Base-by-base conservation (phyloP, 2,113 vertebrate species). In the Gobiocypris rarus region DNA sequence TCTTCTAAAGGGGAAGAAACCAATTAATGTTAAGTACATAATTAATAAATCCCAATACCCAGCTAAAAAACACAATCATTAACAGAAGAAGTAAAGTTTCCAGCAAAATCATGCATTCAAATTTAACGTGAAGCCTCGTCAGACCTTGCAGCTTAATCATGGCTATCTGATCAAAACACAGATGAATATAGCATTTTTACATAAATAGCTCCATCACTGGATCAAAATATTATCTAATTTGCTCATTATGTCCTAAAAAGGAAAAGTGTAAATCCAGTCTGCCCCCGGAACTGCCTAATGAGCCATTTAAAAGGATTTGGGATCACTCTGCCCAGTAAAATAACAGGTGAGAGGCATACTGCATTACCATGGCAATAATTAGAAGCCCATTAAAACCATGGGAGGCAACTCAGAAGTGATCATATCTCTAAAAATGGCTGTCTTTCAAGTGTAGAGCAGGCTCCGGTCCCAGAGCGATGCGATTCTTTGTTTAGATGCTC, bases 281-380 rank as follows among this genome's bases (percentile, higher is more conserved):
- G 78, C 89, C 90, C 84, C 87, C 75, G 82, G 78, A 86, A 89
- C 84, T 89, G 84, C 83, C 84, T 92, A 91, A 93, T 91, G 90
- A 93, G 86, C 78, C 86, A 91, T 92, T 93, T 91, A 92, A 91
- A 86, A 88, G 85, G 88, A 90, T 89, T 91, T 89, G 86, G 85
- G 90, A 86, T 91, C 83, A 89, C 83, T 88, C 86, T 43, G 86
- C 84, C 86, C 86, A 87, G 90, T 83, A 83, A 84, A 89, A 90
- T 86, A 91, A 90, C 89, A 91, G 89, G 92, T 92, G 89, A 91
- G 75, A 81, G 75, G 74, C 38, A 78, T 22, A 45, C 83, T 67
- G 85, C 77, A 90, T 92, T 92, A 89, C 85, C 83, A 89, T 88
- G 86, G 85, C 41, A 80, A 87, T 85, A 45, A 87, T 80, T 83